Conservation (phyloP, 2,888 invertebrate species). For the Fabriciana adippe region DNA sequence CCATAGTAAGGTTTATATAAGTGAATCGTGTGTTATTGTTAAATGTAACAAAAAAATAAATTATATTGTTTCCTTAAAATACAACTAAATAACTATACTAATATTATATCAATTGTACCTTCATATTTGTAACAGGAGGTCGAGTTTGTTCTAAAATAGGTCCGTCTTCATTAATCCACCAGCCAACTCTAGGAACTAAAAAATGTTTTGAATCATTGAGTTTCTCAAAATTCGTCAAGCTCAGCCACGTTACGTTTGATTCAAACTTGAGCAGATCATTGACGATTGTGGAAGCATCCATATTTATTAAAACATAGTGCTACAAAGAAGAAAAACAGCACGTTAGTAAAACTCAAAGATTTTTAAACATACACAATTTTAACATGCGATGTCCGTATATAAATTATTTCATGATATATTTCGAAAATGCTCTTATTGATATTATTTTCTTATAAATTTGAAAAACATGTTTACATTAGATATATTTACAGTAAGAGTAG, state of each 20-base stretch:
- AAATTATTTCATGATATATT: no score
- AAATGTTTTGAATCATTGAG: conserved; percentile 58
- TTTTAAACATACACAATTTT: background rate
- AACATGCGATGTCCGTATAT: no score
- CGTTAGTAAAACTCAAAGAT: conserved; percentile 3
- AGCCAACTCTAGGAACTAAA: conserved; percentile 61
- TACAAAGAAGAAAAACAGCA: conserved; percentile 43
- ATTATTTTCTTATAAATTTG: no score
- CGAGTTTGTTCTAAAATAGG: conserved; percentile 38
- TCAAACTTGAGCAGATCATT: conserved; percentile 54
- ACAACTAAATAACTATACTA: background rate
- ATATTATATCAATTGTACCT: conserved; percentile 47
- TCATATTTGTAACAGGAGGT: conserved; percentile 57
- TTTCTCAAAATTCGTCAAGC: conserved; percentile 61
- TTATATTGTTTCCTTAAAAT: background rate
- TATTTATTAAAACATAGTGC: conserved; percentile 67
- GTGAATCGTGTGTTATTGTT: no score
- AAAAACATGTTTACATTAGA: no score
- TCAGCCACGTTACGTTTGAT: conserved; percentile 71
- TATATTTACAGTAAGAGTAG: background rate
- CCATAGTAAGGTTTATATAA: no score
- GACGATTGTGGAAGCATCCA: conserved; percentile 63
- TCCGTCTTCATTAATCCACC: conserved; percentile 53
- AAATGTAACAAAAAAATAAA: no score
- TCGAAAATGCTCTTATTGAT: no score